Conservation (phyloP, 2,797 vertebrate genomes). For the Scleropages formosus region DNA sequence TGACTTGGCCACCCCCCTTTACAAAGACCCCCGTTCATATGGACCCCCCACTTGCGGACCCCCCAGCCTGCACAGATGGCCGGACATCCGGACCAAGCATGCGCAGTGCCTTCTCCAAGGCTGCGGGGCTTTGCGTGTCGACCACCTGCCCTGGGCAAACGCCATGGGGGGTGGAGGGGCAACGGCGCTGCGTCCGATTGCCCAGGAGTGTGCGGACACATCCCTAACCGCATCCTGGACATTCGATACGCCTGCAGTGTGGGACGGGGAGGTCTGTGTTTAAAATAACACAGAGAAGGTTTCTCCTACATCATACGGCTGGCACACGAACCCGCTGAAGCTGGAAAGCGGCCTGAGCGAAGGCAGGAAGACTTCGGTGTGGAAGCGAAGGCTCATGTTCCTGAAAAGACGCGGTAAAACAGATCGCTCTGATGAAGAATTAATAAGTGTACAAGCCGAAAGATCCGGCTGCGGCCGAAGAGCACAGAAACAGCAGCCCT, state of each 20-base stretch:
- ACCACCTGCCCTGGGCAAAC: neutral
- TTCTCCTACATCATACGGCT: neutral
- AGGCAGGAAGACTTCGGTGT: constrained; percentile 37
- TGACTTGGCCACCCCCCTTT: no score
- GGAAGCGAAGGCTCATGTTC: constrained; percentile 56
- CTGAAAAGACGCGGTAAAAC: constrained; percentile 64
- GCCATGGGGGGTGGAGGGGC: neutral
- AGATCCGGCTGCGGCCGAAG: constrained; percentile 66
- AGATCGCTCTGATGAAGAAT: constrained; percentile 78
- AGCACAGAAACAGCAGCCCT: constrained; percentile 58
- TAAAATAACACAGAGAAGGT: neutral
- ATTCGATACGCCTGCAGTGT: neutral
- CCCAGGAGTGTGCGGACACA: constrained; percentile 43
- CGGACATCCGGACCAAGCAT: constrained; percentile 42
- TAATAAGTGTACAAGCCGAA: constrained; percentile 75
- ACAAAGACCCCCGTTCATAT: neutral
- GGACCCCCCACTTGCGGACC: neutral
- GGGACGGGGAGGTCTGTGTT: neutral
- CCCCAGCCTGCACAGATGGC: constrained; percentile 39
- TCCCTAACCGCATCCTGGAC: constrained; percentile 10
- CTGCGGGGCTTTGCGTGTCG: neutral
- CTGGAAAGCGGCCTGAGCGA: neutral
- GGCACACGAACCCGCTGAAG: neutral
- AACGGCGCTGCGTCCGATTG: neutral
- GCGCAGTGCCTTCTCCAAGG: neutral